Base-by-base conservation (phyloP, 1,140 invertebrate genomes). In the Drosophila repletoides region DNA sequence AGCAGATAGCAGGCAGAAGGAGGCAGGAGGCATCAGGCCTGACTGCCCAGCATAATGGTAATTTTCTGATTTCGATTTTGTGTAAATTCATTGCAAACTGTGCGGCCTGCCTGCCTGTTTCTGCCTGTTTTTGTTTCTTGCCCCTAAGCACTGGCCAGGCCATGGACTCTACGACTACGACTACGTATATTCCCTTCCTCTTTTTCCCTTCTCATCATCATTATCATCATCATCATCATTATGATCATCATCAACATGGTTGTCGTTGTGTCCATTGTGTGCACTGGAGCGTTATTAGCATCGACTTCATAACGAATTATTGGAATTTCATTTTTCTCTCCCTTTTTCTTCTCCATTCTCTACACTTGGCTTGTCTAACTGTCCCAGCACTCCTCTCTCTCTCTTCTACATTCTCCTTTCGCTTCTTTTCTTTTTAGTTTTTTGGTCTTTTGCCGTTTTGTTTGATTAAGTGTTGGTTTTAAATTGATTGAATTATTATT, bases 21-120 rank as follows among this genome's bases (percentile, higher is more conserved):
- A 46, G 21, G 38, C 17, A 19, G 9, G 24, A 38, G 24, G 15
- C 31, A 45, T 24, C 49, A 58, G 76, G 71, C 66, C 64, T 60
- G 66, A 58, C 70, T 77, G 73, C 41, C 69, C 38, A 51, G 71
- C 80, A 79, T 84, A 84, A 84, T 84, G 79, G 79, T 86, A 84
- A 84, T 84, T 84, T 84, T 84, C 79, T 75, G 79, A 84, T 84
- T 84, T 84, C 79, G 79, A 84, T 84, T 84, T 84, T 84, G 79
- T 84, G 79, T 84, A 86, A 84, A 84, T 84, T 84, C 79, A 84
- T 86, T 79, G 80, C 80, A 68, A 59, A 63, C 77, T 69, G 53
- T 41, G 52, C 21, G 51, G 51, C 36, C 46, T 45, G 45, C 59
- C 22, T 24, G 40, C 34, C 17, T 28, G 15, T 53, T 4, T 51